phyloP scores from a whole-genome alignment of 2,888 invertebrate species.

The Gibbula magus region DNA sequence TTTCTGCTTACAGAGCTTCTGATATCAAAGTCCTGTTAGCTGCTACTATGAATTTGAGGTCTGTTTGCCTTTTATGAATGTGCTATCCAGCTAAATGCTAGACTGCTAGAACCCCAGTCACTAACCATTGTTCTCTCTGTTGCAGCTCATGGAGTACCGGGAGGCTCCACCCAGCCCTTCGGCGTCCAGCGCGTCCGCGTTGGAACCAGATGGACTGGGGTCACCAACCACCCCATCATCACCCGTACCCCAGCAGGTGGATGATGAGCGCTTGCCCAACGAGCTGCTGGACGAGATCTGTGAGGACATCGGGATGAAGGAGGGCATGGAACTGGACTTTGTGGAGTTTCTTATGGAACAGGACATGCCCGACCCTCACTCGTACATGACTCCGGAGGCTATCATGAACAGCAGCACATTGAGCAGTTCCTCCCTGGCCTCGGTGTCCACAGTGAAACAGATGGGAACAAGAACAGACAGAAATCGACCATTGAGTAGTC shows the following conservation, averaged over 20 bases:
- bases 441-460: slow-evolving; percentile 2
- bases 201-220: slow-evolving; percentile 60
- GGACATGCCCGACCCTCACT: slow-evolving; percentile 59
- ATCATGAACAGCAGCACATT: slow-evolving; percentile 35
- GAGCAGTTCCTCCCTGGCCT: slow-evolving; percentile 25
- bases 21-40: no score
- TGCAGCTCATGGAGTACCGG: slow-evolving; percentile 70
- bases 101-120: no score
- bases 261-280: slow-evolving; percentile 67
- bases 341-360: slow-evolving; percentile 71
- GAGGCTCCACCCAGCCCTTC: slow-evolving; percentile 66
- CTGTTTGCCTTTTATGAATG: no score
- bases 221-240: slow-evolving; percentile 66
- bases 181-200: slow-evolving; percentile 60
- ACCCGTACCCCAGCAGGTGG: slow-evolving; percentile 50
- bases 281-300: slow-evolving; percentile 74
- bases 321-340: slow-evolving; percentile 73
- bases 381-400: slow-evolving; percentile 67
- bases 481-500: slow-evolving; percentile 23
- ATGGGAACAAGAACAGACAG: not conserved
- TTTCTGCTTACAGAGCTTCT: no score
- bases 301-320: slow-evolving; percentile 74
- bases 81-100: no score
- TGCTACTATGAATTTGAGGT: no score
- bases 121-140: slow-evolving; percentile 14